These are phyloP conservation scores for Neoitamus cyanurus DNA, from an alignment of 2,888 invertebrate genomes.

Conservation along the genomic window DNA sequence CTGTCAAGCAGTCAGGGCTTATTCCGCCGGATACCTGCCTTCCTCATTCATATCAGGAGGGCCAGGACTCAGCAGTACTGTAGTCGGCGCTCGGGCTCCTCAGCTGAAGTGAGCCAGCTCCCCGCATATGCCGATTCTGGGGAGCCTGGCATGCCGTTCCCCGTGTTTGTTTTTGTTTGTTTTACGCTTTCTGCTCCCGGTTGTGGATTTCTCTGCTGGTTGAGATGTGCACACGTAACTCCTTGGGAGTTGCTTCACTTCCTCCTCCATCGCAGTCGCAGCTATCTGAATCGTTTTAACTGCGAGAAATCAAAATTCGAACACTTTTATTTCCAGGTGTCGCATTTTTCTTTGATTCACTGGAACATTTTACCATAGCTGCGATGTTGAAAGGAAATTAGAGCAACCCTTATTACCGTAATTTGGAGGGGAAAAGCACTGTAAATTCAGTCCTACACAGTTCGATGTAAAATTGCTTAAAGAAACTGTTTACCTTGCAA, in stretches of 20 bases:
- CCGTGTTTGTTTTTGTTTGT: neutral
- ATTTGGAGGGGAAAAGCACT: no score
- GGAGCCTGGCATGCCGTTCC: neutral
- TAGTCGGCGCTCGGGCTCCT: neutral
- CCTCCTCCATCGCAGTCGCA: neutral
- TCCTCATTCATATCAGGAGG: neutral
- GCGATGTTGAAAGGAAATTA: no score
- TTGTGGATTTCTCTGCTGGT: neutral
- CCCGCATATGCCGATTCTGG: neutral
- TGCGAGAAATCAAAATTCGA: no score
- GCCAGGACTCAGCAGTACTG: neutral
- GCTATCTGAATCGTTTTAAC: no score
- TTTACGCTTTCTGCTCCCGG: neutral
- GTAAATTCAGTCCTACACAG: no score
- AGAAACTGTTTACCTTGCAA: no score
- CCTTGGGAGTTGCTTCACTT: neutral
- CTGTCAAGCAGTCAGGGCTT: constrained; percentile 39
- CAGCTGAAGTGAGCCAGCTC: neutral
- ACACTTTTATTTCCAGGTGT: no score
- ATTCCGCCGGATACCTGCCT: constrained; percentile 11
- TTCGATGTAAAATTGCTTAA: no score
- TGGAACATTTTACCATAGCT: no score
- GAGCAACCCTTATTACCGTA: no score
- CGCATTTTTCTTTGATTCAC: no score
- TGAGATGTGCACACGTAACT: neutral